phyloP scores from a whole-genome alignment of 2,888 invertebrate genomes.

The Tetheella fluctuosa region DNA sequence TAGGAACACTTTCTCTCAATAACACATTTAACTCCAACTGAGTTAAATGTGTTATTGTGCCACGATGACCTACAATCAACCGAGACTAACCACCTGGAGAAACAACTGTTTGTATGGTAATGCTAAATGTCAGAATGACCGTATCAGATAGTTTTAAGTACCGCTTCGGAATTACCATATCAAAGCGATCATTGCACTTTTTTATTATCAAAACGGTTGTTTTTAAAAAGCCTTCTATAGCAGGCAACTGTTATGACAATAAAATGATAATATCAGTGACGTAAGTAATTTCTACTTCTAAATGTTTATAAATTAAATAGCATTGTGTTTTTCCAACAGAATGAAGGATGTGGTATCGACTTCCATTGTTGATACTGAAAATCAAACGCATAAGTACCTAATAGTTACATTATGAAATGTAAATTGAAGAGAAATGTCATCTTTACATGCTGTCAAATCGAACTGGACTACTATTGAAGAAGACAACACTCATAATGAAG shows the following conservation, averaged over 20 bases:
- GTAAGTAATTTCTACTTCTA: neutral
- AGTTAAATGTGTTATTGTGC: neutral
- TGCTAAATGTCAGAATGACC: conserved; percentile 5
- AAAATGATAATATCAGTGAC: neutral
- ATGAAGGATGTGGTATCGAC: neutral
- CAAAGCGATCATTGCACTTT: conserved; percentile 10
- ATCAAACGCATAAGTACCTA: neutral
- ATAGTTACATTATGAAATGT: too few relatives aligned
- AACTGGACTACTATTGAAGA: too few relatives aligned
- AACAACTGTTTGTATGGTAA: neutral
- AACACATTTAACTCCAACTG: too few relatives aligned
- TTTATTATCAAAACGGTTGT: conserved; percentile 9
- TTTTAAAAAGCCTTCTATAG: neutral
- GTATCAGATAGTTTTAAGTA: neutral
- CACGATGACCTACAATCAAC: neutral
- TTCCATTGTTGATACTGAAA: neutral
- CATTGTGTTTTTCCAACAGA: neutral
- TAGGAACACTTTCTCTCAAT: neutral
- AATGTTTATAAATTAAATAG: neutral
- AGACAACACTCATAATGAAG: neutral
- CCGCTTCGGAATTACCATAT: conserved; percentile 1
- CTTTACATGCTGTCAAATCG: too few relatives aligned
- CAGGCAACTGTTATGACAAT: neutral
- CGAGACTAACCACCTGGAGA: neutral
- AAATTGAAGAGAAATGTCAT: neutral